Base-by-base conservation (phyloP, 2,797 vertebrate species). In the Malacoctenus gilli region DNA sequence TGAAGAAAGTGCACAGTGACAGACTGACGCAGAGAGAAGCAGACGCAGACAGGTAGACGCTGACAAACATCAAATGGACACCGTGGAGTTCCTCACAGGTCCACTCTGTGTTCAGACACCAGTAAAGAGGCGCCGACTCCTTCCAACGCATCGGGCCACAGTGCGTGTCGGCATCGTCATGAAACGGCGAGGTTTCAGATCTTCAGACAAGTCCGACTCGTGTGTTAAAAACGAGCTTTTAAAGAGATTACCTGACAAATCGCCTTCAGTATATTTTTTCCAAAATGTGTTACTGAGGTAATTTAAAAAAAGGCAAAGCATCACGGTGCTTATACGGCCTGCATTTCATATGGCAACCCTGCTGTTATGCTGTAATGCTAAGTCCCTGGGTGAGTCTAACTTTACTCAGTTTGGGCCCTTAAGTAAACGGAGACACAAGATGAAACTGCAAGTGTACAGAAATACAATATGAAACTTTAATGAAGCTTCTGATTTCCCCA, bases 391-490 rank as follows among this genome's bases (percentile, higher is more conserved):
- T 28, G 69, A 50, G 59, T 63, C 49, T 63, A 62, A 73, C 63
- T 74, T 85, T 69, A 46, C 62, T 59, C 55, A 65, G 59, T 79
- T 73, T 77, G 62, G 67, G 51, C 55, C 48, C 64, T 72, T 74
- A 71, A 79, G 79, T 86, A 87, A 86, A 87, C 61, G 68, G 76
- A 85, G 56, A 76, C 71, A 77, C 54, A 48, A 68, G 78, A 79
- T 75, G 71, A 88, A 84, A 84, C 68, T 80, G 86, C 77, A 83
- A 84, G 77, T 77, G 62, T 59, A 84, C 73, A 84, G 74, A 85
- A 85, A 88, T 66, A 80, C 81, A 79, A 85, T 80, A 87, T 87
- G 77, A 87, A 88, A 87, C 68, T 88, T 89, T 88, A 88, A 89
- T 88, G 84, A 89, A 81, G 81, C 64, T 75, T 84, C 66, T 88